Base-by-base conservation (phyloP, 2,113 vertebrate genomes). In the Eretmochelys imbricata region DNA sequence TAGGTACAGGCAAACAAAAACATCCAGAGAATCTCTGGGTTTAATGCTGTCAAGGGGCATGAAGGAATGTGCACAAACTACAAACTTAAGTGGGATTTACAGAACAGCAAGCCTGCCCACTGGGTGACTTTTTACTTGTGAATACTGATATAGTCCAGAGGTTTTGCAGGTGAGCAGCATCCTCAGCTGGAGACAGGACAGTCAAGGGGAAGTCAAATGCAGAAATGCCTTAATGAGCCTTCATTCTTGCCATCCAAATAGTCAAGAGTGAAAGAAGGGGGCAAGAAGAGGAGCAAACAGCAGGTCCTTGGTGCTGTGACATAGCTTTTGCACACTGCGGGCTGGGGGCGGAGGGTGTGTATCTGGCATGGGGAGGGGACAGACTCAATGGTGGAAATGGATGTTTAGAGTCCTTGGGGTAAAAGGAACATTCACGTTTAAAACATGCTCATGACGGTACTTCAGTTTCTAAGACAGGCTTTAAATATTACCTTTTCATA, bases 401-500 rank as follows among this genome's bases (percentile, higher is more conserved):
- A n/a, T 72, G n/a, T 62, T 22, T 72, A 72, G n/a, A 11, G n/a
- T 72, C 19, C 10, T 22, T 42, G 8, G 69, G 19, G n/a, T 72
- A 72, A 72, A 72, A 72, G 59, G 20, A 72, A 38, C 35, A 38
- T 20, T 38, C 20, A 22, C 24, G 24, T 24, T 49, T 31, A 49
- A 46, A 8, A 54, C 25, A 46, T 79, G 46, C 14, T 31, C 25
- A 27, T 79, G 42, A 46, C 29, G 46, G 51, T 0, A 0, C 29
- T 42, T 38, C 25, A 24, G 27, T 78, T 16, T 27, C 49, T 65
- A 35, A 38, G 69, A 17, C 16, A 72, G 51, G 38, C 27, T 48
- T 87, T 49, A 83, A 89, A 90, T 84, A 54, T 86, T 97, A 98
- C 97, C 95, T 98, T 98, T 84, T 97, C 95, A 92, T 95, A 98